Conservation (phyloP, 2,113 vertebrate species). For the Indicator indicator region DNA sequence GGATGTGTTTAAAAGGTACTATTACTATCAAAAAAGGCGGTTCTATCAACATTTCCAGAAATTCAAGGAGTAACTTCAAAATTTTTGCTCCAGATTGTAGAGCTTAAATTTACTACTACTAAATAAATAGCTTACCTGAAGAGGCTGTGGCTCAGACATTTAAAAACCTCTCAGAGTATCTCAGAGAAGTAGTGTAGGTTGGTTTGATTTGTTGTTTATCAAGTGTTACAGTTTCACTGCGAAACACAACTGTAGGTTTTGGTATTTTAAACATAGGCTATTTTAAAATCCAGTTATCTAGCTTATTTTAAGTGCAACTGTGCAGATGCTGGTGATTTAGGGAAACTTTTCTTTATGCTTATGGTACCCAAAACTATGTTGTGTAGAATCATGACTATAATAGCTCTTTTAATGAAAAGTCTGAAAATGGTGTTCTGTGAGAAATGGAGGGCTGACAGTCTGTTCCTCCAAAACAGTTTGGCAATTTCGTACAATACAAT, state of each 20-base stretch:
- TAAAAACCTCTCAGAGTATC: slow-evolving; percentile 3
- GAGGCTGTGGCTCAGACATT: slow-evolving; percentile 31
- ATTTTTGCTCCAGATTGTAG: not conserved
- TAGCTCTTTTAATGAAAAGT: not conserved
- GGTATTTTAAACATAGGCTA: slow-evolving; percentile 33
- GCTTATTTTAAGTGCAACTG: slow-evolving; percentile 61
- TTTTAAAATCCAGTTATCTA: not conserved
- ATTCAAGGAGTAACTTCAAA: not conserved
- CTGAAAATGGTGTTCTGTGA: not conserved
- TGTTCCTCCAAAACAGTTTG: slow-evolving; percentile 50
- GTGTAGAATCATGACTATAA: not conserved
- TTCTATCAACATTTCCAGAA: slow-evolving; percentile 6
- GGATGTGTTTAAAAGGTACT: not conserved
- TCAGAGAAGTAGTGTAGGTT: slow-evolving; percentile 46
- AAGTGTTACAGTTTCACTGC: slow-evolving; percentile 62
- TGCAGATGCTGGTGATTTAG: slow-evolving; percentile 59
- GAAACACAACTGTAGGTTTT: slow-evolving; percentile 38
- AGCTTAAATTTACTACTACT: not conserved
- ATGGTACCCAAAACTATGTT: not conserved
- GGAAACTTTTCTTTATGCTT: not conserved
- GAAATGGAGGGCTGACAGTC: not conserved
- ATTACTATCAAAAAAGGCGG: not conserved
- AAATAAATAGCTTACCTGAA: slow-evolving; percentile 54
- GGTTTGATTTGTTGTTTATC: slow-evolving; percentile 63
- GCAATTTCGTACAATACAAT: not conserved